Evolutionary conservation across 2,888 invertebrate species (phyloP), one percentile per base, ranked within the genome.

Genomic region (Parnassius orleans): DNA sequence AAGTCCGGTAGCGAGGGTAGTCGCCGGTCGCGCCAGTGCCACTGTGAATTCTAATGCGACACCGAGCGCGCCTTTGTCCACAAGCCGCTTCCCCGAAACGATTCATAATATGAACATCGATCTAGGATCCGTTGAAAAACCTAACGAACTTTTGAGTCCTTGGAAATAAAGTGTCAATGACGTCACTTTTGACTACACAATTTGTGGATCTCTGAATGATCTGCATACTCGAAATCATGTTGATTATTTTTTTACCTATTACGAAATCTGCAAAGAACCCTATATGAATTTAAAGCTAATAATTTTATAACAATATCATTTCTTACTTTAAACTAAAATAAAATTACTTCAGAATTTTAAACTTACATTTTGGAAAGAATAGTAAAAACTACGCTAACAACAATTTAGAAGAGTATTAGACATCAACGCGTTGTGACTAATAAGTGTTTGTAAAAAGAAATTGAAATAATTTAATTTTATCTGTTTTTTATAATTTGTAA

Each of bases 81-180:
- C 69, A 64, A 68, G 72, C 70, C 70, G 61, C 57, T 75, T 75
- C 75, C 68, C 54, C 64, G 76, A 76, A 75, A 67, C 58, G 59
- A 48, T 48, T 9, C 48, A 61, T 52, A 33, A 33, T 33, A 33
- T 33, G 33, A 33, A 73, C 72, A 70, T 72, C 70, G 70, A 74
- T 72, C 72, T 70, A 72, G 69, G 62, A 65, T 61, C 61, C 65
- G 65, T 61, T 65, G 65, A 65, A 66, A 61, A 63, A 64, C 67
- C 69, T 66, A 65, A 65, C 62, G 60, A 60, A 60, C 60, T 64
- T 60, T 57, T 42, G 53, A 53, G 53, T 60, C 53, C 56, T 60
- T 55, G 53, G 57, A 55, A 58, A 61, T 42, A 52, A 48, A 48
- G 53, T 43, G 56, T 9, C 19, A 1, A 12, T 62, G 57, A 62